Percentiles rank a stretch among this genome's conserved stretches.
phyloP scores from a whole-genome alignment of 1,140 invertebrate species.

The Eulimnadia texana region DNA sequence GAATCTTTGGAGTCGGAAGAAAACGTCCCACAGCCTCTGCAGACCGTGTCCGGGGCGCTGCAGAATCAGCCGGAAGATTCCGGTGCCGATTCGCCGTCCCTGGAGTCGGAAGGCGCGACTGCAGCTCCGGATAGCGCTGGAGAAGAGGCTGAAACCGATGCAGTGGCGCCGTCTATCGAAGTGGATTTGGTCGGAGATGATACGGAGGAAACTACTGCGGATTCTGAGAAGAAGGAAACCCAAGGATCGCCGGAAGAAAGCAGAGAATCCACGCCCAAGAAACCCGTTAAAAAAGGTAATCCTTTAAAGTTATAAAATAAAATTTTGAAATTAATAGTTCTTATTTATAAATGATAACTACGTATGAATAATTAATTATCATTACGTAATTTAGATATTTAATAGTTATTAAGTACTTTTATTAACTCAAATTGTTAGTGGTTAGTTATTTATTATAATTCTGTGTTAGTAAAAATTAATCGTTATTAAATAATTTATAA shows the following conservation, averaged over 20 bases:
- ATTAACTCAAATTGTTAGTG: too few relatives aligned
- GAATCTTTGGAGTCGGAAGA: background rate
- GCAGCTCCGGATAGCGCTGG: slow-evolving; percentile 5
- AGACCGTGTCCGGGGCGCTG: slow-evolving; percentile 11
- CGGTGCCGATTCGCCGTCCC: slow-evolving; percentile 12
- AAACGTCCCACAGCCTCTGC: slow-evolving; percentile 2
- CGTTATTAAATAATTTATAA: too few relatives aligned
- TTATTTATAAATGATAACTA: too few relatives aligned
- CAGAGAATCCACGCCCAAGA: background rate
- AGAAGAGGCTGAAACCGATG: background rate
- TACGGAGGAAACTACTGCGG: slow-evolving; percentile 19
- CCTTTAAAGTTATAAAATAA: background rate
- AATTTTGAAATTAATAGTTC: too few relatives aligned
- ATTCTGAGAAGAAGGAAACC: slow-evolving; percentile 16
- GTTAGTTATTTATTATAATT: too few relatives aligned
- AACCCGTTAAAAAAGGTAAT: slow-evolving; percentile 2
- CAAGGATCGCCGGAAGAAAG: background rate
- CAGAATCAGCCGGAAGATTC: slow-evolving; percentile 3
- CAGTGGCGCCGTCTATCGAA: background rate
- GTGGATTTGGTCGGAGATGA: background rate
- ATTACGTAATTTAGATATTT: too few relatives aligned
- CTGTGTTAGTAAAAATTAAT: too few relatives aligned
- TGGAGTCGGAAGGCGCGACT: slow-evolving; percentile 16
- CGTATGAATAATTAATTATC: too few relatives aligned
- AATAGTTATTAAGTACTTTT: too few relatives aligned